phyloP scores from a whole-genome alignment of 2,113 vertebrate genomes.

The Hipposideros armiger region DNA sequence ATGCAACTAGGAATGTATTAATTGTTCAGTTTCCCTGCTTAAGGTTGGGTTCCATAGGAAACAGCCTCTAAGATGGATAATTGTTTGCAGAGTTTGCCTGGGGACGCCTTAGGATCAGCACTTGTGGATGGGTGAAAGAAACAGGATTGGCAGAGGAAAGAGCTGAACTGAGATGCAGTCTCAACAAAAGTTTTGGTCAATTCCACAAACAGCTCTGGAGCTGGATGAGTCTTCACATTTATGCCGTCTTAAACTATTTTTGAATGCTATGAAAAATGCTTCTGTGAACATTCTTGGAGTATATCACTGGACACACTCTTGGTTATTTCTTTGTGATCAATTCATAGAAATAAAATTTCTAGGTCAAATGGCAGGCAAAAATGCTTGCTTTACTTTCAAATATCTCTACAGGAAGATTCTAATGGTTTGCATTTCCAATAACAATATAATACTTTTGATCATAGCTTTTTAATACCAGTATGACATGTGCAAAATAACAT shows the following conservation, averaged over 20 bases:
- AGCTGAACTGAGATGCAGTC: background rate
- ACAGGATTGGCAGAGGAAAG: background rate
- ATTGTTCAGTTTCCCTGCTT: background rate
- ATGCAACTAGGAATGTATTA: background rate
- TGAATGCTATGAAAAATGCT: background rate
- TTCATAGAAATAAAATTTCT: slow-evolving; percentile 29
- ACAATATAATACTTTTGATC: background rate
- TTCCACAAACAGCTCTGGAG: background rate
- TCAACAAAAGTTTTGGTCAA: background rate
- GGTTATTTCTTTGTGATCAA: slow-evolving; percentile 25
- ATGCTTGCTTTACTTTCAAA: background rate
- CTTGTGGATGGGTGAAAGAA: background rate
- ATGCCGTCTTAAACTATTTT: background rate
- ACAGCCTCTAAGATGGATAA: background rate
- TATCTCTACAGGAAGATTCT: background rate
- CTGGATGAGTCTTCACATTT: background rate
- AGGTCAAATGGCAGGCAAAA: background rate
- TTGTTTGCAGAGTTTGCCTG: background rate
- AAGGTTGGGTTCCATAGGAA: background rate
- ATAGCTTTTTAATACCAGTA: background rate
- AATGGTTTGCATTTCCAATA: background rate
- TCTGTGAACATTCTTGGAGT: background rate
- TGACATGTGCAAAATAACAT: background rate
- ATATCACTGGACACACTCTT: background rate
- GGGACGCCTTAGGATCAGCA: background rate